Base-by-base conservation (phyloP, 2,113 vertebrate species). In the Leuciscus idus region DNA sequence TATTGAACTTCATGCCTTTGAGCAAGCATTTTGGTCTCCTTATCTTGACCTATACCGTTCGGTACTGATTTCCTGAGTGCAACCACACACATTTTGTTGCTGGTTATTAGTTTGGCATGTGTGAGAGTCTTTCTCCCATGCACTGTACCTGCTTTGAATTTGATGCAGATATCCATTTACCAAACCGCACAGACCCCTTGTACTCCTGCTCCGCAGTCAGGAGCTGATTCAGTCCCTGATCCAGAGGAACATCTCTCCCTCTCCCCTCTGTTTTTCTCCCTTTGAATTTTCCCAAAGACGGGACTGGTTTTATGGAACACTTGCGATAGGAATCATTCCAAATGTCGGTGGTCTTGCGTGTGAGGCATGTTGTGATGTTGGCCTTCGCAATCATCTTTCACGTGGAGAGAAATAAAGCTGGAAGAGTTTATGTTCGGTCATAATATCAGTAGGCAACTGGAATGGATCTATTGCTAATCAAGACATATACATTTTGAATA, bases 111-210 rank as follows among this genome's bases (percentile, higher is more conserved):
- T 88, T 85, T 81, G 61, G 85, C 89, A 86, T 85, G 87, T 87
- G 90, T 81, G 26, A 83, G 81, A 76, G 81, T 86, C 23, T 82
- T 72, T 85, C 43, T 78, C 46, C 11, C 46, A 84, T 85, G 30
- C 86, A 79, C 90, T 89, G 89, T 91, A 90, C 88, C 90, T 92
- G 89, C 89, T 92, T 91, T 90, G 87, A 86, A 93, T 92, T 92
- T 92, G 84, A 90, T 89, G 90, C 85, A 89, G 89, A 91, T 90
- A 87, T 91, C 62, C 86, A 77, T 55, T 80, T 90, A 79, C 89
- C 52, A 91, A 92, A 90, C 92, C 91, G 79, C 92, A 92, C 87
- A 84, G 88, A 62, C 85, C 88, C 62, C 74, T 73, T 73, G 72
- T 80, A 80, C 78, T 88, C 70, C 90, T 76, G 70, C 81, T 86